phyloP scores from a whole-genome alignment of 2,888 invertebrate genomes.

The Stomorhina lunata region DNA sequence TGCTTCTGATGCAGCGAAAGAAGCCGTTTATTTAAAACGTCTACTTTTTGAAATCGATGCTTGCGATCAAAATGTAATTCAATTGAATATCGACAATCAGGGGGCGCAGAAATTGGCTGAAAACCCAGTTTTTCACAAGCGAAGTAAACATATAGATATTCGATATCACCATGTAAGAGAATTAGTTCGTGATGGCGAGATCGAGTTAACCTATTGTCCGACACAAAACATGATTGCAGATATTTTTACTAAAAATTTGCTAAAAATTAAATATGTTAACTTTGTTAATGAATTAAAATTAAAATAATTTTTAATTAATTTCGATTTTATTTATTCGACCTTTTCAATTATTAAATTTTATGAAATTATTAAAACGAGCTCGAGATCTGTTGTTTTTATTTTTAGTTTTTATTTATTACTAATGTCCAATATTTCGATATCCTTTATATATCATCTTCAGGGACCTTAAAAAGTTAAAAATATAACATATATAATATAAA shows the following conservation, averaged over 20 bases:
- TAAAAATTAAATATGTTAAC: neutral
- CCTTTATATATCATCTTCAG: no score
- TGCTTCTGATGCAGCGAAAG: slow-evolving; percentile 16
- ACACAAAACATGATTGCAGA: no score
- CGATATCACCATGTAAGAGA: neutral
- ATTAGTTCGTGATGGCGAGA: neutral
- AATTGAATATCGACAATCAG: slow-evolving; percentile 42
- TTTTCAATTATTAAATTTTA: no score
- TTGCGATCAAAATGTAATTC: no score
- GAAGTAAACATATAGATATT: neutral
- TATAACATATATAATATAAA: no score
- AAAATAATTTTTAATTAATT: neutral
- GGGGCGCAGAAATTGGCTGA: no score
- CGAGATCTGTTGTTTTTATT: no score
- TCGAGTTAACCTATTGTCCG: neutral
- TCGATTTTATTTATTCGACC: no score
- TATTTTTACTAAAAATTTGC: neutral
- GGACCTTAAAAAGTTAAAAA: no score
- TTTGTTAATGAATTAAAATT: neutral
- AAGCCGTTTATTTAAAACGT: slow-evolving; percentile 14
- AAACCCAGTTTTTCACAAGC: slow-evolving; percentile 55
- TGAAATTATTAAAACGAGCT: no score
- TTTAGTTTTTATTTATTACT: no score
- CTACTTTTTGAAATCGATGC: slow-evolving; percentile 20
- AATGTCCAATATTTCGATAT: no score